These are phyloP conservation scores for Rhinolophus ferrumequinum DNA, from an alignment of 2,113 vertebrate genomes.

Conservation along the genomic window DNA sequence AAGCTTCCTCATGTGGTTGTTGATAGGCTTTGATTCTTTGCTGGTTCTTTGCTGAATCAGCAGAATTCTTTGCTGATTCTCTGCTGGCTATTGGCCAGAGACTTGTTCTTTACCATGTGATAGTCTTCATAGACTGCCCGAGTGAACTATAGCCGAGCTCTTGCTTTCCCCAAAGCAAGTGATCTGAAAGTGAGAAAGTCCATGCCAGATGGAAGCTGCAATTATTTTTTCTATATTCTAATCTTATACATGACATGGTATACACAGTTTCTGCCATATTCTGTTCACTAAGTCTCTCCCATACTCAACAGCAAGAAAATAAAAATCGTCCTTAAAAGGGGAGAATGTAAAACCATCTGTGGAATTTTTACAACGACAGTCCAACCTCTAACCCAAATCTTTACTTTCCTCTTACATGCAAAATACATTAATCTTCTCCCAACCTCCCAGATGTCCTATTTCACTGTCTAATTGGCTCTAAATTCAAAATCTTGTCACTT, in stretches of 20 bases:
- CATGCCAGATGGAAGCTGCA: neutral
- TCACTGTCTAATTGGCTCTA: neutral
- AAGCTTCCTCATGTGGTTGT: neutral
- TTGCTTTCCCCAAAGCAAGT: neutral
- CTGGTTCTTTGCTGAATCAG: no score
- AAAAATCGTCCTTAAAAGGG: neutral
- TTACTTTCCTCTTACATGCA: neutral
- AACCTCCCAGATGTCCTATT: neutral
- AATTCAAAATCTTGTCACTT: neutral
- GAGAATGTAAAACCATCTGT: neutral
- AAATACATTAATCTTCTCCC: neutral
- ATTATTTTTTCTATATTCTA: neutral
- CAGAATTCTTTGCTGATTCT: neutral
- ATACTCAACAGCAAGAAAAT: neutral
- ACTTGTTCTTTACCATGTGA: neutral
- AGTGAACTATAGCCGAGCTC: neutral
- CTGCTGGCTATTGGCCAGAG: neutral
- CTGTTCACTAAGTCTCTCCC: neutral
- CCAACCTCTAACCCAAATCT: neutral
- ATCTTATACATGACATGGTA: neutral
- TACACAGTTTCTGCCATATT: neutral
- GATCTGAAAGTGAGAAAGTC: neutral
- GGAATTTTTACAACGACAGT: neutral
- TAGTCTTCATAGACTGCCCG: neutral
- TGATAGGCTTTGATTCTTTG: neutral